A percentile compares a stretch with the other conserved stretches of the same genome.
phyloP scores from a whole-genome alignment of 1,140 invertebrate genomes.

The Aphaenogaster rudis region DNA sequence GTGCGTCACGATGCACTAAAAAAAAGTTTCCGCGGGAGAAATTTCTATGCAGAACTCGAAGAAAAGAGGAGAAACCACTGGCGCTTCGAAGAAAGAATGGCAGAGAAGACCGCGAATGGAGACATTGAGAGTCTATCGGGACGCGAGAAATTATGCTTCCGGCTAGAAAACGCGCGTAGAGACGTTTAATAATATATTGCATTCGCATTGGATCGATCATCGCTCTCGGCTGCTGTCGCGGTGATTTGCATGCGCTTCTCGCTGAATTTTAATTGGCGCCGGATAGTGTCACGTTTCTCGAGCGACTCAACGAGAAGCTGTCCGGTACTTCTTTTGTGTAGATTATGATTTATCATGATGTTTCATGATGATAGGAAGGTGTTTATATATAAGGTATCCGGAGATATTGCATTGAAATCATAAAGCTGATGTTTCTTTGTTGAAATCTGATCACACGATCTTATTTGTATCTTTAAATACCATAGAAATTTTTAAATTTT shows the following conservation, averaged over 20 bases:
- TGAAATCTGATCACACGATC: neutral
- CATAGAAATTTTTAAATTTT: neutral
- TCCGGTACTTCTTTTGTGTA: neutral
- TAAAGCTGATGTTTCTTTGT: neutral
- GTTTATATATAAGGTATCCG: neutral
- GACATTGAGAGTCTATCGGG: conserved; percentile 5
- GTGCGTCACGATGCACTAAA: neutral
- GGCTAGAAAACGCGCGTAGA: conserved; percentile 45
- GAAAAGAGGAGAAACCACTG: conserved; percentile 26
- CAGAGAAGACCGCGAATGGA: conserved; percentile 18
- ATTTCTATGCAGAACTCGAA: conserved; percentile 12
- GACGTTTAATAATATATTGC: conserved; percentile 41
- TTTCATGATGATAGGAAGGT: neutral
- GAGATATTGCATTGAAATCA: neutral
- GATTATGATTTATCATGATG: neutral
- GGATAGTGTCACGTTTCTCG: conserved; percentile 22
- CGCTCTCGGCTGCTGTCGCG: neutral
- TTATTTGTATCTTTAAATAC: neutral
- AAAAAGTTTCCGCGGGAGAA: conserved; percentile 15
- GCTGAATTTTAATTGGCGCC: conserved; percentile 8
- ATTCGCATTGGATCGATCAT: conserved; percentile 27
- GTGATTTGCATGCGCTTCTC: neutral
- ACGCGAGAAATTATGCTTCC: conserved; percentile 54
- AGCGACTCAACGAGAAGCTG: neutral
- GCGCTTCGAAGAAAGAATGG: conserved; percentile 22